phyloP scores from a whole-genome alignment of 2,888 invertebrate genomes.

The Dinocampus coccinellae region DNA sequence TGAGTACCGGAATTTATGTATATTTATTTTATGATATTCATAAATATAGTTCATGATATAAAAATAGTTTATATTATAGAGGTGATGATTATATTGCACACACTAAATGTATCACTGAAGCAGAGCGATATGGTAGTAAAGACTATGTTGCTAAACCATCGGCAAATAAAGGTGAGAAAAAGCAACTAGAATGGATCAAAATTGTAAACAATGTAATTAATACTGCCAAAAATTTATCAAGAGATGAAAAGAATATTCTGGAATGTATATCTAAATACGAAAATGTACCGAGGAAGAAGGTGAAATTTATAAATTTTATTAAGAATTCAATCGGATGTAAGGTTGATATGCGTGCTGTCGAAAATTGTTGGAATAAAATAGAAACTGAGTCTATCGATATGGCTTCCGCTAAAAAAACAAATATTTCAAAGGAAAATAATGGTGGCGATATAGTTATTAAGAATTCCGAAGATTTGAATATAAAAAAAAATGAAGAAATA shows the following conservation, averaged over 20 bases:
- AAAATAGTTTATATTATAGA: constrained; percentile 70
- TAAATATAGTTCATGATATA: constrained; percentile 31
- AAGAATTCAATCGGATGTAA: constrained; percentile 74
- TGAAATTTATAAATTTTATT: constrained; percentile 85
- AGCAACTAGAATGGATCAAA: constrained; percentile 88
- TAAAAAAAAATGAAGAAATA: constrained; percentile 40
- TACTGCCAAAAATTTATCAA: constrained; percentile 72
- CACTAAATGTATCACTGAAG: constrained; percentile 77
- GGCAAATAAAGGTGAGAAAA: constrained; percentile 86
- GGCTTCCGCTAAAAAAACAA: constrained; percentile 26
- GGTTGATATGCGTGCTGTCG: constrained; percentile 73
- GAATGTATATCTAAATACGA: constrained; percentile 78
- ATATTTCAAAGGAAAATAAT: constrained; percentile 11
- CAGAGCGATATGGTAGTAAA: constrained; percentile 89
- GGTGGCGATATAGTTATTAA: constrained; percentile 18
- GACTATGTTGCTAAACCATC: constrained; percentile 78
- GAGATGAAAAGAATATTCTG: constrained; percentile 75
- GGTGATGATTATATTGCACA: constrained; percentile 75
- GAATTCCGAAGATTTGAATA: constrained; percentile 9
- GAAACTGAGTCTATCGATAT: constrained; percentile 61
- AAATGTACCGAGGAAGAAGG: constrained; percentile 89
- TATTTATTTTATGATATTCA: constrained; percentile 4
- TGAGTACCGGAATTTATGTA: constrained; percentile 66
- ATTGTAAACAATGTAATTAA: constrained; percentile 78
- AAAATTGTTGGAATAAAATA: constrained; percentile 77